Evolutionary conservation across 2,888 invertebrate species (phyloP), one percentile per base, ranked within the genome.

Genomic region (Silvanus unidentatus): DNA sequence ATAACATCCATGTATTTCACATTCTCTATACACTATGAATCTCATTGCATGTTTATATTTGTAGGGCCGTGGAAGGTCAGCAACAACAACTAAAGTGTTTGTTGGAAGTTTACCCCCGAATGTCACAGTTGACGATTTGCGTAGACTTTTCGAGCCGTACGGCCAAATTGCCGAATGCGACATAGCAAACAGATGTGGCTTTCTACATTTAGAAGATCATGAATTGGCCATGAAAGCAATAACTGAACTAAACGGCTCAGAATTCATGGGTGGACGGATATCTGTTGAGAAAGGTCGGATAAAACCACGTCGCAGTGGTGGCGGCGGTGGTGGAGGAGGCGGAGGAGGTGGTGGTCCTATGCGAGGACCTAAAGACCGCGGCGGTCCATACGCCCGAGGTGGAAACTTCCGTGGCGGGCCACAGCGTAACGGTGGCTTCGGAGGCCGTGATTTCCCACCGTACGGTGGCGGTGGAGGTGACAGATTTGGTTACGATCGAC

Each of bases 111-210:
- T 95, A 67, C 88, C 91, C 45, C 85, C 86, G 60, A 86, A 86
- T 60, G 88, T 90, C 55, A 85, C 87, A 62, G 82, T 85, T 43
- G 86, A 88, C 60, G 92, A 93, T 61, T 76, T 94, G 37, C 77
- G 87, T 38, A 81, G 82, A 54, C 75, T 94, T 40, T 95, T 96
- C 73, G 83, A 88, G 56, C 84, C 86, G 42, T 92, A 86, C 71
- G 94, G 94, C 37, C 79, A 79, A 44, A 94, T 96, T 4, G 88
- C 88, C 12, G 95, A 96, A 72, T 94, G 94, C 71, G 95, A 95
- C 68, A 89, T 96, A 46, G 87, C 95, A 75, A 93, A 93, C 70
- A 83, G 92, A 49, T 96, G 92, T 71, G 95, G 93, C 8, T 96
- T 96, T 74, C 88, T 96, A 40, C 93, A 94, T 72, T 84, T 91